Evolutionary conservation across 2,113 vertebrate genomes (phyloP), one percentile per base, ranked within the genome.

Genomic region (Nesospiza acunhae): DNA sequence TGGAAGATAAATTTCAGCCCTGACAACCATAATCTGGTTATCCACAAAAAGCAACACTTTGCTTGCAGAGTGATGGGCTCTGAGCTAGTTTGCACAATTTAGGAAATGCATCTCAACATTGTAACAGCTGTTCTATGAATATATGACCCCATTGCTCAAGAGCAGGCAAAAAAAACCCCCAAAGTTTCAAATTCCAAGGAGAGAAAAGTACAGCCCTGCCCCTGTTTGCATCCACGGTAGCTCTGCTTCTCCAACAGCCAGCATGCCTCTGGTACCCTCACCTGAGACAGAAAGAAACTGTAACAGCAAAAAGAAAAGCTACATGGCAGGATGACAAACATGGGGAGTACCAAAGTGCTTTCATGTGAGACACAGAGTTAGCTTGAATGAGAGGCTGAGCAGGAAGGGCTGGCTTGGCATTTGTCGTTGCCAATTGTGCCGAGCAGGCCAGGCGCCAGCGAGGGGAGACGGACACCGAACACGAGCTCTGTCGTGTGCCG

Each of bases 51-150:
- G 77, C 77, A 75, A 26, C 33, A 2, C 50, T 77, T 66, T 58
- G 44, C 63, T 80, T 10, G 3, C 26, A 19, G 77, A 77, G 37
- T 8, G 74, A 81, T n/a, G 66, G 66, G 77, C 87, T 78, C 77
- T 47, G 69, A 87, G 85, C 56, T 72, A 91, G 81, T 94, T 63
- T 78, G 74, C 87, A 84, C 77, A 91, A 91, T 89, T 96, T 78
- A 72, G 62, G 53, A 93, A 93, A 72, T 53, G 35, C 66, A 94
- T 74, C 87, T 89, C 87, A 89, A 64, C 37, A 3, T 78, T 68
- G 0, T 30, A 89, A 70, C 72, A 67, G 69, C 69, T 60, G 47
- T 68, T 87, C 92, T 81, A 82, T 55, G 69, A 95, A 96, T 91
- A 63, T 24, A 78, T 91, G 84, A 78, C 92, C 66, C 67, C 84